phyloP scores from a whole-genome alignment of 2,113 vertebrate genomes.

The Nerophis ophidion region DNA sequence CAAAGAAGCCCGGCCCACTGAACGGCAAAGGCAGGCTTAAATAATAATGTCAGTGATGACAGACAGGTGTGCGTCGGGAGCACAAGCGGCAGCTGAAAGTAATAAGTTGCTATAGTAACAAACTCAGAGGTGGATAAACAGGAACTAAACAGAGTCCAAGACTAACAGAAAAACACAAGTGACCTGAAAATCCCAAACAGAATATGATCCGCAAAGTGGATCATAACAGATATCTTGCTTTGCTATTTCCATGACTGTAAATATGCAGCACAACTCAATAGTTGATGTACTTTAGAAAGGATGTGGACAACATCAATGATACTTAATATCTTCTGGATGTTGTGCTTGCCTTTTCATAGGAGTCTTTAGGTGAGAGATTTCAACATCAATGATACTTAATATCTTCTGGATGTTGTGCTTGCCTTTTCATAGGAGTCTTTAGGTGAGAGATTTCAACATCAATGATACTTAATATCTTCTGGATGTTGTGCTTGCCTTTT shows the following conservation, averaged over 20 bases:
- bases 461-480: conserved; percentile 51
- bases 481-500: conserved; percentile 57
- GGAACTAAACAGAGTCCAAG: too few species aligned
- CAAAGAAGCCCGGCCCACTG: too few species aligned
- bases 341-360: conserved; percentile 55
- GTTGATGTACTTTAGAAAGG: too few species aligned
- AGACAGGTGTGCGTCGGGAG: too few species aligned
- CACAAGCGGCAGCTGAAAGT: too few species aligned
- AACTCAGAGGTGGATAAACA: too few species aligned
- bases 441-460: conserved; percentile 50
- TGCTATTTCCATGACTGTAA: conserved; percentile 49
- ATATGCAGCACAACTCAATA: conserved; percentile 42
- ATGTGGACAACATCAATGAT: conserved; percentile 38
- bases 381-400: conserved; percentile 48
- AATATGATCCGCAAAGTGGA: too few species aligned
- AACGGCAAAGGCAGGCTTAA: too few species aligned
- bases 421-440: conserved; percentile 53
- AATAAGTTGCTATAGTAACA: too few species aligned
- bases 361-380: conserved; percentile 48
- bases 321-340: conserved; percentile 56
- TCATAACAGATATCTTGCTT: conserved; percentile 37
- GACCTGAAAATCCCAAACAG: too few species aligned
- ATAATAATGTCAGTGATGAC: too few species aligned
- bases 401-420: conserved; percentile 60
- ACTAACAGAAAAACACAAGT: too few species aligned